Conservation (phyloP, 2,113 vertebrate genomes). For the Rhinoderma darwinii region DNA sequence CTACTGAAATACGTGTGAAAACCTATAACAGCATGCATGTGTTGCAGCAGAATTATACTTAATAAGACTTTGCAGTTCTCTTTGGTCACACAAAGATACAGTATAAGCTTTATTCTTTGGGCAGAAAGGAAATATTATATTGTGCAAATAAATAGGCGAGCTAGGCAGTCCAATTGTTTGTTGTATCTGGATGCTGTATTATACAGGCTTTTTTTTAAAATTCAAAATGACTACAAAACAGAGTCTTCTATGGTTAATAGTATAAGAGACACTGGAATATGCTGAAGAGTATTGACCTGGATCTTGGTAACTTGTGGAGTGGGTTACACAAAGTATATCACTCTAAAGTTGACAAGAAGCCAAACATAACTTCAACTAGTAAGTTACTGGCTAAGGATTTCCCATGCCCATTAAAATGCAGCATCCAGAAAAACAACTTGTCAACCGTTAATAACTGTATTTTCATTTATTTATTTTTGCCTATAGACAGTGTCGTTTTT, state of each 20-base stretch:
- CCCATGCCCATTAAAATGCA: conserved; percentile 38
- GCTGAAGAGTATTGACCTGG: conserved; percentile 45
- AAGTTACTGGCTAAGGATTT: conserved; percentile 55
- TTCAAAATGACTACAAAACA: not conserved
- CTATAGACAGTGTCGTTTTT: not conserved
- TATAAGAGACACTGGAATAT: not conserved
- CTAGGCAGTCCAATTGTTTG: too few relatives aligned
- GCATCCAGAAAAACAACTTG: not conserved
- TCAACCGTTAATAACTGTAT: not conserved
- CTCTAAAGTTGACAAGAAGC: conserved; percentile 49
- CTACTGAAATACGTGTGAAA: not conserved
- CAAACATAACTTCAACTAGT: conserved; percentile 46
- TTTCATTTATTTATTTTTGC: not conserved
- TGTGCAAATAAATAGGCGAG: not conserved
- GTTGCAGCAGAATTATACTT: not conserved
- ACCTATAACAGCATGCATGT: not conserved
- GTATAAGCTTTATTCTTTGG: not conserved
- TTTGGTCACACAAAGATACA: not conserved
- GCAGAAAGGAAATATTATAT: not conserved
- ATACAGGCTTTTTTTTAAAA: not conserved
- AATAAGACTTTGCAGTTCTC: not conserved
- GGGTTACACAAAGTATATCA: conserved; percentile 55
- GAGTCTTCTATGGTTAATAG: not conserved
- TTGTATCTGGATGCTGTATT: not conserved
- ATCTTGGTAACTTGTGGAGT: conserved; percentile 56